A percentile compares a stretch with the other conserved stretches of the same genome.
These are phyloP conservation scores for Oryzaephilus surinamensis DNA, from an alignment of 1,140 invertebrate species.

Conservation along the genomic window DNA sequence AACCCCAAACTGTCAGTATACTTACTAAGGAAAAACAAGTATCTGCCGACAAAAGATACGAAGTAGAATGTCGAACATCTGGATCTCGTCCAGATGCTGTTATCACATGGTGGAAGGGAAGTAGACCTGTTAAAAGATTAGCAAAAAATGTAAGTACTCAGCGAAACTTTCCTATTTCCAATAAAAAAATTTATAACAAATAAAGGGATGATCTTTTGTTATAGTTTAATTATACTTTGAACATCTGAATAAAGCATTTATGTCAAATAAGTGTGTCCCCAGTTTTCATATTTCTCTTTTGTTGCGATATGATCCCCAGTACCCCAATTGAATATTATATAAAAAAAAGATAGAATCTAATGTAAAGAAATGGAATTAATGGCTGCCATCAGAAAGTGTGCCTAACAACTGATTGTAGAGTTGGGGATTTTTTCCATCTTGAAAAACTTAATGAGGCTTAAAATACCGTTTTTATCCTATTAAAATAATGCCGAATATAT, in stretches of 20 bases:
- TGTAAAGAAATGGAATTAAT: constrained; percentile 12
- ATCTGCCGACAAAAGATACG: constrained; percentile 68
- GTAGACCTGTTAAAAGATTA: constrained; percentile 62
- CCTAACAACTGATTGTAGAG: constrained; percentile 17
- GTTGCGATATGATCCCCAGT: neutral
- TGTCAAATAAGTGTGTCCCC: neutral
- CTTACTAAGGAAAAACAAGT: constrained; percentile 66
- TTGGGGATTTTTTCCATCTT: constrained; percentile 12
- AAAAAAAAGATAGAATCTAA: constrained; percentile 12
- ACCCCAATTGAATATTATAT: neutral
- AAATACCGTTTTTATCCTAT: constrained; percentile 16
- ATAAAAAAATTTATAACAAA: constrained; percentile 5
- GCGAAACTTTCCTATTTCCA: too few species aligned
- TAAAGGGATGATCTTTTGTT: neutral
- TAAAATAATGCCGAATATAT: too few species aligned
- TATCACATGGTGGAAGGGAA: constrained; percentile 82
- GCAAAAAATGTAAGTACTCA: constrained; percentile 63
- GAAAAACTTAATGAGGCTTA: constrained; percentile 16
- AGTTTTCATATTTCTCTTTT: neutral
- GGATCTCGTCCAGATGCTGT: constrained; percentile 70
- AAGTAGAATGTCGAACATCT: constrained; percentile 70
- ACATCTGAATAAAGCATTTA: too few species aligned
- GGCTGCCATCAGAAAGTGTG: constrained; percentile 13
- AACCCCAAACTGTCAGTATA: constrained; percentile 68
- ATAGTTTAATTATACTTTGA: too few species aligned